Base-by-base conservation (phyloP, 2,888 invertebrate species). In the Limnephilus rhombicus region DNA sequence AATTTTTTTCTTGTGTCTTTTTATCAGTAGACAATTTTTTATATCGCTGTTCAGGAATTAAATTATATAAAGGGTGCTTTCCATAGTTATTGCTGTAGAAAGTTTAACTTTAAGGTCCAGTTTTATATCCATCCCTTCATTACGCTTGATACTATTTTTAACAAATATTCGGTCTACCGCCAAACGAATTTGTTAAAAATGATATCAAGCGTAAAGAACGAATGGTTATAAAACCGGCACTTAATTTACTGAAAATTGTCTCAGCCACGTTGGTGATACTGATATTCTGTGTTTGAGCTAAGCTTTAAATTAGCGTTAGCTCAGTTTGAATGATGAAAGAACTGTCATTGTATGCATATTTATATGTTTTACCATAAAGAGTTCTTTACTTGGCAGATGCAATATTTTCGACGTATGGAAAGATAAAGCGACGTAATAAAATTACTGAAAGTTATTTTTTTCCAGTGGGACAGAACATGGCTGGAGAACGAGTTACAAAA, bases 391-490 rank as follows among this genome's bases (percentile, higher is more conserved):
- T 68, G 68, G 68, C 68, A 68, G 24, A 68, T 68, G 68, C 7
- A 7, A 68, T 68, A n/a, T 68, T 68, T 68, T 68, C 7, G 24
- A 24, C 24, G 24, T 4, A 3, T 53, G 53, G 15, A 53, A 53
- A 53, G 15, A 53, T 53, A 0, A 45, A 45, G 49, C 15, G 15
- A 15, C 53, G 4, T 68, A 24, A 68, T 68, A 5, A 68, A 68
- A 68, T 68, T 18, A 68, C 18, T 0, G 18, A 18, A 45, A 68
- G 4, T 68, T n/a, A 1, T 68, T 24, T 24, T 24, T 90, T 82
- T 95, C 37, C 95, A 97, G 97, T 97, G 96, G 94, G 96, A 96
- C 53, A 97, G 96, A 95, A 95, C 94, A 13, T 97, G 96, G 96
- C 94, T 97, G 68, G 96, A 96, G 94, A 95, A 95, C 12, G 96